phyloP scores from a whole-genome alignment of 2,888 invertebrate species.

The Drosophila austrosaltans region DNA sequence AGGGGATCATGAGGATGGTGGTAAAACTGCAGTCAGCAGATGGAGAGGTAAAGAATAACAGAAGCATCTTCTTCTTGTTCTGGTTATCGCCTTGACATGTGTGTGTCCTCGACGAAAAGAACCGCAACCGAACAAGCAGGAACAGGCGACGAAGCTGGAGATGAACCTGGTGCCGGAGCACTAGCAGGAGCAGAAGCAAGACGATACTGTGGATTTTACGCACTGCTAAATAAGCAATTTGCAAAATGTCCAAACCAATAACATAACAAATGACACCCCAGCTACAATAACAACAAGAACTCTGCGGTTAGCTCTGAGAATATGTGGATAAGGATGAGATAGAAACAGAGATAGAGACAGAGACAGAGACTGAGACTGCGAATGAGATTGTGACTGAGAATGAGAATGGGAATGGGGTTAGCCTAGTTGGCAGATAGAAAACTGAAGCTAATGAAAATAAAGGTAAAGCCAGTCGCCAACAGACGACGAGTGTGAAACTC shows the following conservation, averaged over 20 bases:
- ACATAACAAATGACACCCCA: conserved; percentile 80
- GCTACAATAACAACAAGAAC: conserved; percentile 46
- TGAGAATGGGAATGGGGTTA: conserved; percentile 11
- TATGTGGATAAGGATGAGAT: neutral
- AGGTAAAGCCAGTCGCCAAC: conserved; percentile 44
- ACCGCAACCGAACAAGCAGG: conserved; percentile 29
- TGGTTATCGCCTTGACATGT: conserved; percentile 43
- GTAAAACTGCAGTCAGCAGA: conserved; percentile 4
- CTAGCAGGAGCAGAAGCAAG: neutral
- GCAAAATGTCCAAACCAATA: conserved; percentile 83
- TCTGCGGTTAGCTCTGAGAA: conserved; percentile 22
- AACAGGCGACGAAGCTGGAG: neutral
- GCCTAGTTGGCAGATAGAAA: conserved; percentile 32
- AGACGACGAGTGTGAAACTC: conserved; percentile 41
- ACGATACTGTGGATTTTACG: conserved; percentile 77
- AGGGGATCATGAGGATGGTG: neutral
- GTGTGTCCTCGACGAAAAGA: conserved; percentile 41
- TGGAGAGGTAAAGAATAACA: conserved; percentile 48
- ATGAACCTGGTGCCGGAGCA: neutral
- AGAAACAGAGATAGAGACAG: neutral
- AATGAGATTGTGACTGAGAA: neutral
- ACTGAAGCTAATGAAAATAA: conserved; percentile 65
- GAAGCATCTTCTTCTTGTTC: conserved; percentile 26
- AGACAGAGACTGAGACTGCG: neutral
- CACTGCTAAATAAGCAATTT: conserved; percentile 83